phyloP scores from a whole-genome alignment of 2,888 invertebrate genomes.

The Neoscelio sp. region DNA sequence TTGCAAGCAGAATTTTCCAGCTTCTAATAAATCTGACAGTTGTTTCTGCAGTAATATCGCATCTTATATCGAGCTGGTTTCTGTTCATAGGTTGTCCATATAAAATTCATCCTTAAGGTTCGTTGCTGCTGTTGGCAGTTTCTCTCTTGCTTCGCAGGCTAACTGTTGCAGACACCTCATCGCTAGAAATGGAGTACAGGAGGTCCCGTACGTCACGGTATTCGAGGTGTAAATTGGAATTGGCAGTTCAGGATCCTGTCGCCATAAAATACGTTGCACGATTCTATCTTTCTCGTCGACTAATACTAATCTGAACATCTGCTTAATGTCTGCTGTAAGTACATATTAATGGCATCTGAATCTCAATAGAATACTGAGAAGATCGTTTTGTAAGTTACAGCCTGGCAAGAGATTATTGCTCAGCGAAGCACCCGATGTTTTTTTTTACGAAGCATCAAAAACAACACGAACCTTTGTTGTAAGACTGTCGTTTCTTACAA shows the following conservation, averaged over 20 bases:
- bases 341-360: slow-evolving; percentile 4
- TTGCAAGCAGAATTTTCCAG: slow-evolving; percentile 39
- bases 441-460: not conserved
- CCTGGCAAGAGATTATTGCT: not conserved
- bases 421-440: not conserved
- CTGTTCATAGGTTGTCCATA: slow-evolving; percentile 21
- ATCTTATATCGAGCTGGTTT: slow-evolving; percentile 5
- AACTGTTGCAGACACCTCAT: slow-evolving; percentile 3
- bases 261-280: slow-evolving; percentile 4
- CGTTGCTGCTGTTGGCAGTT: slow-evolving; percentile 21
- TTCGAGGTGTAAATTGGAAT: not conserved
- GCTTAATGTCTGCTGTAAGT: slow-evolving; percentile 2
- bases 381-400: slow-evolving; percentile 15
- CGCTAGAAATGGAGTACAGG: slow-evolving; percentile 2
- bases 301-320: not conserved
- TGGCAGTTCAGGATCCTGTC: not conserved
- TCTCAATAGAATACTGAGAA: slow-evolving; percentile 28
- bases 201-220: slow-evolving; percentile 5
- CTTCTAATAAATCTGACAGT: slow-evolving; percentile 12
- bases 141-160: slow-evolving; percentile 10
- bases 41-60: slow-evolving; percentile 62
- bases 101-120: slow-evolving; percentile 33
- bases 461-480: slow-evolving; percentile 38
- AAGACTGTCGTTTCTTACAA: slow-evolving; percentile 1
- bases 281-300: not conserved